Evolutionary conservation across 2,113 vertebrate species (phyloP).

Genomic region (Cheilinus undulatus): DNA sequence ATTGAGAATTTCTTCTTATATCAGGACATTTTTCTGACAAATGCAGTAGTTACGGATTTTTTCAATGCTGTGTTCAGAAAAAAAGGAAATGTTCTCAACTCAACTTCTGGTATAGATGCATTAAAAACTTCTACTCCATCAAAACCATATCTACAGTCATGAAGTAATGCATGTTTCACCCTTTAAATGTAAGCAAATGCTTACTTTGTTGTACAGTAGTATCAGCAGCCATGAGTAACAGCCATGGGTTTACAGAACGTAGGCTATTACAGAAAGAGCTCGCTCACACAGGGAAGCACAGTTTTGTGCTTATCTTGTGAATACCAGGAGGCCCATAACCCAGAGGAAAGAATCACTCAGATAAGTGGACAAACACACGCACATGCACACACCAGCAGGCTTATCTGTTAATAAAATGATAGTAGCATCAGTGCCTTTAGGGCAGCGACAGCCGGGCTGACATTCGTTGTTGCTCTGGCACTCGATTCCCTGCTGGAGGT

Average conservation of each 20-base stretch:
- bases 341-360: neutral
- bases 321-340: neutral
- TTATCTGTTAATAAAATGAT: slow-evolving; percentile 35
- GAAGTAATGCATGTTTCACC: no score
- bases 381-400: slow-evolving; percentile 18
- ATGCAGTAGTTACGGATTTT: no score
- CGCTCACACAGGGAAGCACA: slow-evolving; percentile 1
- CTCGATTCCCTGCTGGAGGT: slow-evolving; percentile 88
- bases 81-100: no score
- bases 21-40: neutral
- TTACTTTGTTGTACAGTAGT: neutral
- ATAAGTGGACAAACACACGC: slow-evolving; percentile 13
- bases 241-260: neutral
- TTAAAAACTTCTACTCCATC: no score
- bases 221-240: neutral
- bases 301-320: slow-evolving; percentile 10
- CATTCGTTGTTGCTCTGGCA: slow-evolving; percentile 83
- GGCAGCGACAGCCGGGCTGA: slow-evolving; percentile 87
- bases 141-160: no score
- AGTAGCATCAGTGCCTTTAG: slow-evolving; percentile 72
- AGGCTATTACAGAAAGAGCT: no score
- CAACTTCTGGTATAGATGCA: no score
- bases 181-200: no score
- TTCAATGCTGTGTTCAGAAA: no score
- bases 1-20: no score